Evolutionary conservation across 2,888 invertebrate species (phyloP).

Genomic region (Tipula vernalis): DNA sequence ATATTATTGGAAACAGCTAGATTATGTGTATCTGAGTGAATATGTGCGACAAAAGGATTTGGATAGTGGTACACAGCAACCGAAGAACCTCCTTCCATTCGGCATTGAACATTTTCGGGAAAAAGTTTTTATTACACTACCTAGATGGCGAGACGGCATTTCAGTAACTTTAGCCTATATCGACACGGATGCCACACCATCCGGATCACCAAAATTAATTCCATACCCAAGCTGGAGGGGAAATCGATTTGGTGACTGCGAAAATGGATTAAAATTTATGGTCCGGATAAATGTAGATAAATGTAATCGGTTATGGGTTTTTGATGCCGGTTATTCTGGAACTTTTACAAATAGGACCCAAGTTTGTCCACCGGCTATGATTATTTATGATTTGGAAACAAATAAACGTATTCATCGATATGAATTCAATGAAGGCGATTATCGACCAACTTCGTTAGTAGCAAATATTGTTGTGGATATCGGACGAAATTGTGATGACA

Average conservation of each 20-base stretch:
- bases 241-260: slow-evolving; percentile 65
- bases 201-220: slow-evolving; percentile 57
- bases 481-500: slow-evolving; percentile 59
- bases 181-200: slow-evolving; percentile 48
- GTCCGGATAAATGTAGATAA: slow-evolving; percentile 67
- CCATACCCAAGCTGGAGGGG: slow-evolving; percentile 67
- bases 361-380: slow-evolving; percentile 65
- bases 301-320: slow-evolving; percentile 42
- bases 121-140: slow-evolving; percentile 71
- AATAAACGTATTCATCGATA: slow-evolving; percentile 57
- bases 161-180: slow-evolving; percentile 73
- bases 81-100: slow-evolving; percentile 67
- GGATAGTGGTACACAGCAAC: slow-evolving; percentile 49
- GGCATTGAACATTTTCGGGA: slow-evolving; percentile 71
- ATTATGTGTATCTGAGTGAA: slow-evolving; percentile 59
- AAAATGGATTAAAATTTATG: slow-evolving; percentile 59
- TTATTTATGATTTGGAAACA: slow-evolving; percentile 62
- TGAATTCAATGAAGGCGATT: slow-evolving; percentile 56
- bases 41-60: slow-evolving; percentile 49
- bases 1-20: slow-evolving; percentile 62
- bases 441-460: slow-evolving; percentile 64
- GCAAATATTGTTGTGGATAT: slow-evolving; percentile 72
- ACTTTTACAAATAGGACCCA: slow-evolving; percentile 64
- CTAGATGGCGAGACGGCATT: slow-evolving; percentile 71
- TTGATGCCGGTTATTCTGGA: slow-evolving; percentile 61